Percentiles rank a stretch among this genome's conserved stretches.
Evolutionary conservation across 2,797 vertebrate species (phyloP).

Genomic region (Vireo griseus): DNA sequence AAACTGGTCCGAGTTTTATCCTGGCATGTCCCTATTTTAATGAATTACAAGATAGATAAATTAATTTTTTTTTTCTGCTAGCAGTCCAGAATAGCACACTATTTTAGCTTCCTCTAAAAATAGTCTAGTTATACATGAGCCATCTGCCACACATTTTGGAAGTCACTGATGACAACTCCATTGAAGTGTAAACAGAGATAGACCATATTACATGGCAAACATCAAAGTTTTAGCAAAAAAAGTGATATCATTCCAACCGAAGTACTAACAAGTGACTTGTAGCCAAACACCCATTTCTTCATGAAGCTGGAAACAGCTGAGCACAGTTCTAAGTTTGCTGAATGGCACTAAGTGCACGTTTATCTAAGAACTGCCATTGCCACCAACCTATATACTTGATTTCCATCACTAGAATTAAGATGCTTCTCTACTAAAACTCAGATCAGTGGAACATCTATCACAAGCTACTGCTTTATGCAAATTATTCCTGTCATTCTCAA

Average conservation of each 20-base stretch:
- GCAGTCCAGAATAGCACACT: not conserved
- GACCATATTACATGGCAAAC: not conserved
- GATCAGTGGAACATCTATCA: not conserved
- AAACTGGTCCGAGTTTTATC: not conserved
- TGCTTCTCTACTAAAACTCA: not conserved
- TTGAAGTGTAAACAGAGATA: not conserved
- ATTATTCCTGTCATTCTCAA: not conserved
- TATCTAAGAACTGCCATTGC: not conserved
- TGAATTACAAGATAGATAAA: fast-evolving
- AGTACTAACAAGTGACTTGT: not conserved
- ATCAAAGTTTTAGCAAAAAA: not conserved
- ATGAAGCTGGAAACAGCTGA: not conserved
- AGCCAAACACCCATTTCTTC: not conserved
- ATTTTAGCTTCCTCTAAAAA: not conserved
- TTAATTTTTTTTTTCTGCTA: not conserved
- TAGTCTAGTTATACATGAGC: not conserved
- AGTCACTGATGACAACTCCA: not conserved
- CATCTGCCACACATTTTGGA: not conserved
- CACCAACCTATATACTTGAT: not conserved
- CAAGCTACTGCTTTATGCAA: not conserved
- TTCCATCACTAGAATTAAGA: not conserved
- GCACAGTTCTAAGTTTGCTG: not conserved
- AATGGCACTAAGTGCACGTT: not conserved
- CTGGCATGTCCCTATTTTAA: not conserved
- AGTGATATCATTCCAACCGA: not conserved